Evolutionary conservation across 2,888 invertebrate species (phyloP).

Genomic region (Autographa gamma): DNA sequence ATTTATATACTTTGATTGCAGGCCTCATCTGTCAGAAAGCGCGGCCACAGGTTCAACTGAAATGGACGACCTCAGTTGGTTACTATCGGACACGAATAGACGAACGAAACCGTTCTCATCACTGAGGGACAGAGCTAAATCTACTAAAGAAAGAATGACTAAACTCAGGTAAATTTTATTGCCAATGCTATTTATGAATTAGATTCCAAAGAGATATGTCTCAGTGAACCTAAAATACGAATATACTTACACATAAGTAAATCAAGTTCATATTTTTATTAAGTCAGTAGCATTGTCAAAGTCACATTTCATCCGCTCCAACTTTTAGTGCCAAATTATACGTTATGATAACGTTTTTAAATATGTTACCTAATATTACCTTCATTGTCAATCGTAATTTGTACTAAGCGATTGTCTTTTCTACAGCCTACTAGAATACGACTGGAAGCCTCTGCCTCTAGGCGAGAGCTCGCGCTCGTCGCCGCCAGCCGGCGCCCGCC

Average conservation of each 20-base stretch:
- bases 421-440: constrained; percentile 83
- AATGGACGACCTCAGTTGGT: constrained; percentile 90
- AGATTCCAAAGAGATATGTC: too few species aligned
- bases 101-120: constrained; percentile 91
- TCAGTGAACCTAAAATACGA: too few species aligned
- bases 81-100: constrained; percentile 91
- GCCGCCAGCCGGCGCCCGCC: constrained; percentile 46
- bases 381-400: too few species aligned
- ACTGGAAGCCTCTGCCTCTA: constrained; percentile 83
- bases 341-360: too few species aligned
- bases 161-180: constrained; percentile 75
- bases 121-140: constrained; percentile 80
- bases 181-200: too few species aligned
- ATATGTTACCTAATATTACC: too few species aligned
- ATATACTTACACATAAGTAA: too few species aligned
- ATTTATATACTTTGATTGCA: constrained; percentile 53
- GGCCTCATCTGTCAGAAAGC: constrained; percentile 91
- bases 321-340: too few species aligned
- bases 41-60: constrained; percentile 89
- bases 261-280: too few species aligned
- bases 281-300: too few species aligned
- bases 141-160: constrained; percentile 77
- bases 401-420: too few species aligned
- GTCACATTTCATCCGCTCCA: too few species aligned
- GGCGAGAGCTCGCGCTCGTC: constrained; percentile 55